Base-by-base conservation (phyloP, 2,888 invertebrate species). In the Nemapogon koenigi region DNA sequence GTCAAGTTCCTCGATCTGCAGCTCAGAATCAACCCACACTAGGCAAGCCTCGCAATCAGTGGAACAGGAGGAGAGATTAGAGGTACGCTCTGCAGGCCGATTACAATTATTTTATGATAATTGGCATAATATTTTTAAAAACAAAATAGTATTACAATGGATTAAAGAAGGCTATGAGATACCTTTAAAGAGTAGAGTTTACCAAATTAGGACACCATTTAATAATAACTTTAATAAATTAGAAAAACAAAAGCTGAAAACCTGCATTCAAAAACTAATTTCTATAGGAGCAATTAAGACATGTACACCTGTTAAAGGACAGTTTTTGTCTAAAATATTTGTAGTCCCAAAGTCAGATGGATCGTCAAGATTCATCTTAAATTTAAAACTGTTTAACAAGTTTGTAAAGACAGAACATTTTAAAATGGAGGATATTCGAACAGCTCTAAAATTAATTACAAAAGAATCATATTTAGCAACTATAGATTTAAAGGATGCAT, bases 391-490 rank as follows among this genome's bases (percentile, higher is more conserved):
- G 2, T 27, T 27, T n/a, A 27, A 27, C 14, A 27, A 27, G n/a
- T n/a, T 13, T 27, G 28, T 27, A 6, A n/a, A 30, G 10, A 40
- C 36, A 2, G n/a, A 16, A 2, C 40, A 40, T 40, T 40, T 40
- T 36, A 40, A 40, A 25, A 3, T 40, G 3, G 40, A 40, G 17
- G 40, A 40, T 16, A 8, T 40, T 10, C 11, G 40, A 2, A 40
- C 40, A 13, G 36, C 36, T 11, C 2, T 40, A 30, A 40, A 40
- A 36, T 14, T 40, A 13, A 16, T 40, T 25, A 16, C 15, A 15
- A 35, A 17, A 15, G 22, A 37, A 15, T 37, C 18, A 19, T 27
- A 27, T 27, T 6, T 27, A n/a, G n/a, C 11, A 4, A 13, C 6
- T n/a, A 6, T 27, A n/a, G 6, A 27, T 27, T n/a, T 27, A 27